These are phyloP conservation scores for Cyanoderma ruficeps DNA, from an alignment of 2,113 vertebrate species.

Conservation along the genomic window DNA sequence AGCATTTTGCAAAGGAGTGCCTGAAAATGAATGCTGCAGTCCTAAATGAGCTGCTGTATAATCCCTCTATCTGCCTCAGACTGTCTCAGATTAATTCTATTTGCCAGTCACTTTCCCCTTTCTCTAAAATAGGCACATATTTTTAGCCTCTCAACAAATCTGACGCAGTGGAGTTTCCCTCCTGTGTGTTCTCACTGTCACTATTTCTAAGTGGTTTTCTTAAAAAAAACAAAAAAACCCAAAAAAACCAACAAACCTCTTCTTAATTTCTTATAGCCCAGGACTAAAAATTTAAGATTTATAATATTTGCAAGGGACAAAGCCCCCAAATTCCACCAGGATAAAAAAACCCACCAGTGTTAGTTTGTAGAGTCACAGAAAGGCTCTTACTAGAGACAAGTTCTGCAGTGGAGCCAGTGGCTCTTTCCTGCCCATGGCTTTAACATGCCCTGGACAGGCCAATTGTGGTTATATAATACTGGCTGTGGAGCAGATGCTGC, in stretches of 20 bases:
- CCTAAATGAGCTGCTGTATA: slow-evolving; percentile 50
- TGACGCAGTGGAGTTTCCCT: not conserved
- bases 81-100: slow-evolving; percentile 56
- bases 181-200: not conserved
- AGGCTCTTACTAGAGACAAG: not conserved
- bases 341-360: not conserved
- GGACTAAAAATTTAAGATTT: not conserved
- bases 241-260: too few species aligned
- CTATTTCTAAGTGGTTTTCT: not conserved
- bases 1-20: not conserved
- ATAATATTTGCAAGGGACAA: not conserved
- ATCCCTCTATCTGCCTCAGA: slow-evolving; percentile 58
- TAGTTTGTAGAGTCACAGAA: not conserved
- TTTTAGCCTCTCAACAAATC: slow-evolving; percentile 34
- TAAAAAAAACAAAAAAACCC: too few species aligned
- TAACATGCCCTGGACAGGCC: not conserved
- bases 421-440: not conserved
- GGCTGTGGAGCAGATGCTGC: slow-evolving; percentile 61
- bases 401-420: not conserved
- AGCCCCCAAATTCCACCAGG: not conserved
- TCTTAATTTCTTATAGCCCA: not conserved
- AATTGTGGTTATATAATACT: slow-evolving; percentile 66
- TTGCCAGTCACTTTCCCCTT: not conserved
- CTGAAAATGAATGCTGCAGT: slow-evolving; percentile 29
- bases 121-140: not conserved